These are phyloP conservation scores for Montipora capricornis DNA, from an alignment of 64 coral and sea anemone species.

Conservation along the genomic window DNA sequence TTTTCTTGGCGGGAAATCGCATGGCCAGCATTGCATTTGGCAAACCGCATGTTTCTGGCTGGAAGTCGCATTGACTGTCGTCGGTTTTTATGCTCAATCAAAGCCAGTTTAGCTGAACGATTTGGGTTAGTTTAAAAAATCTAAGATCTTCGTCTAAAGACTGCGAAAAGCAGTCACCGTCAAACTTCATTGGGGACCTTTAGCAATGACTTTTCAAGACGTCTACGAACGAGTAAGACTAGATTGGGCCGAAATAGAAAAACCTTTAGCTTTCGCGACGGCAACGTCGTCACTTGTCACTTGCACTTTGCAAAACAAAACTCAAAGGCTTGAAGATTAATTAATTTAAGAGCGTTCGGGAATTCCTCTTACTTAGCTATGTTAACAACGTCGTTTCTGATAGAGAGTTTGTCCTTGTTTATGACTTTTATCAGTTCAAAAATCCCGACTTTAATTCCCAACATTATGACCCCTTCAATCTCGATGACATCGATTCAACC, in stretches of 20 bases:
- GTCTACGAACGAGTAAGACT: slow-evolving; percentile 34
- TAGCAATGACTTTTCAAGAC: background rate
- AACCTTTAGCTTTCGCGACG: slow-evolving; percentile 40
- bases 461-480: slow-evolving; percentile 41
- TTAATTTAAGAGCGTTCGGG: slow-evolving; percentile 20
- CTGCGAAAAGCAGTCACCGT: too few species aligned
- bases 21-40: too few species aligned
- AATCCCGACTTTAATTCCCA: slow-evolving; percentile 52
- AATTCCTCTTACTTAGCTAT: slow-evolving; percentile 55
- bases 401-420: slow-evolving; percentile 54
- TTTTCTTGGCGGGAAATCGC: too few species aligned
- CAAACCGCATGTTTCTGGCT: too few species aligned
- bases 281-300: slow-evolving; percentile 29
- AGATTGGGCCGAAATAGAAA: slow-evolving; percentile 30
- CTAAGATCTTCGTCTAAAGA: too few species aligned
- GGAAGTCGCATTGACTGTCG: too few species aligned
- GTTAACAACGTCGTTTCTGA: slow-evolving; percentile 52
- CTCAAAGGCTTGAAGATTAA: slow-evolving; percentile 36
- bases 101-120: too few species aligned
- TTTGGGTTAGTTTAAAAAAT: too few species aligned
- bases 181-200: background rate
- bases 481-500: slow-evolving; percentile 22
- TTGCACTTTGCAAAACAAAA: slow-evolving; percentile 1
- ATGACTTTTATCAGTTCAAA: slow-evolving; percentile 29
- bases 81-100: too few species aligned